Evolutionary conservation across 2,113 vertebrate species (phyloP), one percentile per base, ranked within the genome.

Genomic region (Pleuronectes platessa): DNA sequence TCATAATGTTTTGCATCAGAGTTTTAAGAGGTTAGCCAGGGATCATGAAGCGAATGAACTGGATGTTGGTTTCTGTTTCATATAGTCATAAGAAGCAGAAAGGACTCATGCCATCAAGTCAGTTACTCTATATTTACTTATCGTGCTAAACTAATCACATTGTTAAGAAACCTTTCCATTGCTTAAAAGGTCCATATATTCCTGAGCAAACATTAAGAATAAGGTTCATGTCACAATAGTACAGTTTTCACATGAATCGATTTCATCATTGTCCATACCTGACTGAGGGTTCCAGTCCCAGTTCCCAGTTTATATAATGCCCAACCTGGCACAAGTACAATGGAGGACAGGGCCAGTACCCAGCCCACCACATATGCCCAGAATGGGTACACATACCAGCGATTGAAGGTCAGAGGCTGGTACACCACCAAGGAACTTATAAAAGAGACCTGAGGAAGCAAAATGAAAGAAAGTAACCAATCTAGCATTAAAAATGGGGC

Each of bases 361-460:
- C 92, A 94, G 40, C 93, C 93, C 26, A 93, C 1, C 3, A 66
- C 27, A 5, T 94, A 86, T 0, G 82, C 92, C 93, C 91, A 94
- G 71, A 14, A 21, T 1, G 93, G 94, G 20, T 93, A 95, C 54
- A 90, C 68, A 7, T 95, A 93, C 83, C 83, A 86, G 51, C 88
- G 91, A 62, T 95, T 95, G 64, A 88, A 95, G 21, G 86, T 94
- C 63, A 95, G 63, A 40, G 92, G 92, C 60, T 88, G 65, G 70
- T 93, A 93, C 61, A 92, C 24, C 0, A 95, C 73, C 0, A 95
- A 63, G 54, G 92, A 93, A 71, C 2, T 91, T 63, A 94, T 82
- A 7, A 94, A 93, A 27, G 80, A 63, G 4, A 67, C 83, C 91
- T 94, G 76, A 35, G 54, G 51, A 68, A 47, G 61, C 15, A 24